Evolutionary conservation across 2,888 invertebrate species (phyloP), one percentile per base, ranked within the genome.

Genomic region (Parnassius smintheus): DNA sequence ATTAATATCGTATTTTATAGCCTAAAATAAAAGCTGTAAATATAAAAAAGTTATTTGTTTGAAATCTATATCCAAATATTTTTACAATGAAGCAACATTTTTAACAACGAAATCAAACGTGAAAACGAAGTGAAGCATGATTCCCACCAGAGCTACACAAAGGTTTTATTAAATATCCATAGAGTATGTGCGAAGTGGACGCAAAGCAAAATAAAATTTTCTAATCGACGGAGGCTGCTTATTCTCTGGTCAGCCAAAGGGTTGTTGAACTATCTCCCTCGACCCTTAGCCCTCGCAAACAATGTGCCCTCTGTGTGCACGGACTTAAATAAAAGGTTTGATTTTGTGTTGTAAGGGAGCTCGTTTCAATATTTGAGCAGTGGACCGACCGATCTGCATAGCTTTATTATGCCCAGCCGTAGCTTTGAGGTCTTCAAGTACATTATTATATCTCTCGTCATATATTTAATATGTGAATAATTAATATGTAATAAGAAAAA

Each of bases 301-400:
- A 83, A 78, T 76, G 78, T 70, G 76, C 85, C 86, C 86, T 80
- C 81, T 86, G 87, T 86, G 79, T 85, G 82, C 82, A 68, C 73
- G 83, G 85, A 84, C 84, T 90, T 91, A 91, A 90, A 91, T 91
- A 92, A 91, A 91, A 91, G 91, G 91, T 91, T 91, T 91, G 92
- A 91, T 91, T 92, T 91, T 85, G 83, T 89, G 91, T 91, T 90
- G 87, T 87, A 88, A 86, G 85, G 88, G 85, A 79, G 77, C 81
- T 76, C 75, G 75, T 77, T 35, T 80, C 86, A 91, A 91, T 91
- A 91, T 92, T 92, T 89, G 84, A 76, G 60, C 77, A 85, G 77
- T 71, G 81, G 78, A 79, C 85, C 84, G 76, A 77, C 74, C 75
- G 76, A 84, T 85, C 83, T 87, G 88, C 91, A 90, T 92, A 86